A percentile compares a stretch with the other conserved stretches of the same genome.
Evolutionary conservation across 2,113 vertebrate genomes (phyloP).

Genomic region (zebrafish (Danio rerio)): DNA sequence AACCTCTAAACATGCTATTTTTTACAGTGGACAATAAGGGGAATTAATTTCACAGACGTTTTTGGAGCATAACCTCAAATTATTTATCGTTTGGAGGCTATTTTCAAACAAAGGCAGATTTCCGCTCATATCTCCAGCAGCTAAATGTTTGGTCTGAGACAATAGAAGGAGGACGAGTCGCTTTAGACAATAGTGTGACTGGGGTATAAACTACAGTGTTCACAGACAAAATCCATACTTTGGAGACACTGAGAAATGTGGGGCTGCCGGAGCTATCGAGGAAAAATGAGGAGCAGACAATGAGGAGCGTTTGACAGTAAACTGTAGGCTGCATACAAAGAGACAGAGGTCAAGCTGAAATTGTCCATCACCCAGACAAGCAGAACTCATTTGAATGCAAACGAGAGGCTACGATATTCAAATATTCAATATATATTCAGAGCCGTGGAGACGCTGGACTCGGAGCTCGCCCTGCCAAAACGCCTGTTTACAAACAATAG

Average conservation of each 20-base stretch:
- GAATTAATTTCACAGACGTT: no score
- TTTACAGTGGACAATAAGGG: no score
- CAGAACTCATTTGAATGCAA: constrained; percentile 99
- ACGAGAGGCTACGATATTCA: constrained; percentile 95
- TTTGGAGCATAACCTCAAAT: not conserved
- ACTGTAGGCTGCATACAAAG: constrained; percentile 97
- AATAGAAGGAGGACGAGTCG: constrained; percentile 42
- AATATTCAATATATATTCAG: constrained; percentile 97
- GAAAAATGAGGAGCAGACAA: constrained; percentile 57
- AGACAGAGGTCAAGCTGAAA: constrained; percentile 93
- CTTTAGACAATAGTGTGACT: constrained; percentile 47
- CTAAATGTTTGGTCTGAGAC: not conserved
- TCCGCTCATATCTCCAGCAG: not conserved
- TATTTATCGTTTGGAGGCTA: not conserved
- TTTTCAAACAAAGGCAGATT: not conserved
- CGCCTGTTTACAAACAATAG: constrained; percentile 19
- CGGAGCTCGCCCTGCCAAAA: constrained; percentile 80
- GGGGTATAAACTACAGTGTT: constrained; percentile 48
- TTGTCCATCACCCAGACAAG: constrained; percentile 99
- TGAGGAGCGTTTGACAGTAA: constrained; percentile 61
- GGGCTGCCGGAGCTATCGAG: constrained; percentile 45
- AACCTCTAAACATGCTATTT: no score
- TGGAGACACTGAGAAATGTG: constrained; percentile 54
- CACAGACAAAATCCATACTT: constrained; percentile 57
- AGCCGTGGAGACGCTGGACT: constrained; percentile 92